A percentile compares a stretch with the other conserved stretches of the same genome.
These are phyloP conservation scores for Passer domesticus DNA, from an alignment of 2,113 vertebrate genomes.

Conservation along the genomic window DNA sequence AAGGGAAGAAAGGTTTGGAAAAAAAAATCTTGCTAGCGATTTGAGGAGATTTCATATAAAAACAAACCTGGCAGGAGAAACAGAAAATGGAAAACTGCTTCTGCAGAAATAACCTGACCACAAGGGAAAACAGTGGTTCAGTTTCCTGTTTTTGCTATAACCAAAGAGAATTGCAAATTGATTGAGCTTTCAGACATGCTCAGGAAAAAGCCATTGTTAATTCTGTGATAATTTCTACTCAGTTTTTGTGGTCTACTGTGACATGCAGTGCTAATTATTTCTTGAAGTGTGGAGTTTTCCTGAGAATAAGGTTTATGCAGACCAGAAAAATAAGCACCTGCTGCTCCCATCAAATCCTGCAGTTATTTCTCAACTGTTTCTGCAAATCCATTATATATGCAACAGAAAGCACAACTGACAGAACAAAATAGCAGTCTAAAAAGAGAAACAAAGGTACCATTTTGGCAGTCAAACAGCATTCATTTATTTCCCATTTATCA, in stretches of 20 bases:
- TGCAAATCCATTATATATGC: neutral
- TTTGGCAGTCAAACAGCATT: neutral
- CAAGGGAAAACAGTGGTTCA: neutral
- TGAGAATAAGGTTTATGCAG: neutral
- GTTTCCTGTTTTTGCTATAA: neutral
- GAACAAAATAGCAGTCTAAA: neutral
- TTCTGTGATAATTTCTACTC: neutral
- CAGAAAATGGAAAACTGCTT: neutral
- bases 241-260: neutral
- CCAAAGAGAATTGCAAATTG: neutral
- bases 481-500: neutral
- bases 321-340: neutral
- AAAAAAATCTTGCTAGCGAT: neutral
- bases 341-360: neutral
- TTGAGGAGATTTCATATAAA: neutral
- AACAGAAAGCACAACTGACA: neutral
- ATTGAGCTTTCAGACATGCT: neutral
- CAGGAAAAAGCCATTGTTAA: neutral
- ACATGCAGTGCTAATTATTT: conserved; percentile 21
- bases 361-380: conserved; percentile 21
- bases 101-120: neutral
- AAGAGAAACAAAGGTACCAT: neutral
- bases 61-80: neutral
- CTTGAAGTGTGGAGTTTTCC: neutral
- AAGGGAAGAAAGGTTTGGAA: neutral